Evolutionary conservation across 1,140 invertebrate genomes (phyloP).

Genomic region (Reticulitermes speratus): DNA sequence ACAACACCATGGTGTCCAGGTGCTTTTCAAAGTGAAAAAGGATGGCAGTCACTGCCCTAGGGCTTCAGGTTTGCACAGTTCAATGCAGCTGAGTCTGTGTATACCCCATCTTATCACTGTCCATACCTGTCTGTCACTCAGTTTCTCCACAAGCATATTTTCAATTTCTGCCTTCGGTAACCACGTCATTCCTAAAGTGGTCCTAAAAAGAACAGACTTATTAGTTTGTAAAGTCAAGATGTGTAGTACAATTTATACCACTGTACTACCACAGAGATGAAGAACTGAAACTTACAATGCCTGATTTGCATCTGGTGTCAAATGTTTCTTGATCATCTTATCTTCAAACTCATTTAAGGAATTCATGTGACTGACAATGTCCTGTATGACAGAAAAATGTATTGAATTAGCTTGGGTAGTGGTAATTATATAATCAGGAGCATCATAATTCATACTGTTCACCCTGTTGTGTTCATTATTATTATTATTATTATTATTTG

Average conservation of each 20-base stretch:
- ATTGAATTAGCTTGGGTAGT: too few species aligned
- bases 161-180: conserved; percentile 68
- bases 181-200: conserved; percentile 61
- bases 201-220: conserved; percentile 44
- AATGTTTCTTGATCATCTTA: conserved; percentile 60
- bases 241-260: too few species aligned
- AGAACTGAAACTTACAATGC: conserved; percentile 54
- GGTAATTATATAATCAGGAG: too few species aligned
- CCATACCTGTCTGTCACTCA: conserved; percentile 64
- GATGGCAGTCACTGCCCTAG: too few species aligned
- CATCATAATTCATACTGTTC: too few species aligned
- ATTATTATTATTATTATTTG: too few species aligned
- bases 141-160: conserved; percentile 64
- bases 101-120: neutral
- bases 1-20: too few species aligned
- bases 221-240: too few species aligned
- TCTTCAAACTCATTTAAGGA: conserved; percentile 69
- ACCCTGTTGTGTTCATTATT: too few species aligned
- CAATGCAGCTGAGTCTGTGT: too few species aligned
- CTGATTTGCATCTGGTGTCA: conserved; percentile 56
- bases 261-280: neutral
- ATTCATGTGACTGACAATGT: conserved; percentile 62
- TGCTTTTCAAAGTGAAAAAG: too few species aligned
- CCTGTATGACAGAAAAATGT: conserved; percentile 46
- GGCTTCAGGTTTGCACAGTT: too few species aligned